Percentiles rank a stretch among this genome's conserved stretches.
Evolutionary conservation across 1,140 invertebrate genomes (phyloP).

Genomic region (Neuroterus valhalla): DNA sequence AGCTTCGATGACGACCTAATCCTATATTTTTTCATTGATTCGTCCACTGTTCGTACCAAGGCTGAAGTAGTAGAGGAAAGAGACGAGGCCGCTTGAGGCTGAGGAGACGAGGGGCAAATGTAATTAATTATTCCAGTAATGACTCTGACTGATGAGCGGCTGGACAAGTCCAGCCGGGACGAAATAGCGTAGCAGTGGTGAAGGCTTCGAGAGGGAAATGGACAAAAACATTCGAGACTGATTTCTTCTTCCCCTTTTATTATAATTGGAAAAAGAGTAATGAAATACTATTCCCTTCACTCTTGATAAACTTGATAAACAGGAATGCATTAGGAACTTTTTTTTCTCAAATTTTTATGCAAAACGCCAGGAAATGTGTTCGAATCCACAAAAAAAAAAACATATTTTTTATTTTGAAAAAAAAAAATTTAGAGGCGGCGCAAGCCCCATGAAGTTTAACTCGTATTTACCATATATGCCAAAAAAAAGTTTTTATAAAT

Average conservation of each 20-base stretch:
- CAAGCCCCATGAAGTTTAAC: no score
- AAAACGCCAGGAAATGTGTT: no score
- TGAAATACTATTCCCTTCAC: no score
- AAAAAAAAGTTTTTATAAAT: no score
- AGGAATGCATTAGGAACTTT: no score
- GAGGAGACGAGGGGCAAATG: slow-evolving; percentile 72
- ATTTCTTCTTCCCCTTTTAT: neutral
- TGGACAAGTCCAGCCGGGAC: slow-evolving; percentile 74
- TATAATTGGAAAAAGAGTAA: neutral
- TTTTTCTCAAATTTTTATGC: no score
- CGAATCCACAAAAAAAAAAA: no score
- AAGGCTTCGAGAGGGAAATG: slow-evolving; percentile 41
- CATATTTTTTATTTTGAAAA: no score
- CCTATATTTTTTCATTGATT: slow-evolving; percentile 72
- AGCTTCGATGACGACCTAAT: slow-evolving; percentile 55
- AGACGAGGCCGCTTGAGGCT: slow-evolving; percentile 54
- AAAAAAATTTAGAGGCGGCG: no score
- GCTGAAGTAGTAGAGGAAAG: slow-evolving; percentile 52
- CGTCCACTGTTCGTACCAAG: slow-evolving; percentile 58
- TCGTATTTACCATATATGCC: no score
- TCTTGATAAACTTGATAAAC: no score
- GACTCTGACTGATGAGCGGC: slow-evolving; percentile 76
- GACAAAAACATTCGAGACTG: neutral
- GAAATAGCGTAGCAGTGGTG: slow-evolving; percentile 70
- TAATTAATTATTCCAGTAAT: slow-evolving; percentile 77